Evolutionary conservation across 2,113 vertebrate species (phyloP), one percentile per base, ranked within the genome.

Genomic region (Athene cunicularia): DNA sequence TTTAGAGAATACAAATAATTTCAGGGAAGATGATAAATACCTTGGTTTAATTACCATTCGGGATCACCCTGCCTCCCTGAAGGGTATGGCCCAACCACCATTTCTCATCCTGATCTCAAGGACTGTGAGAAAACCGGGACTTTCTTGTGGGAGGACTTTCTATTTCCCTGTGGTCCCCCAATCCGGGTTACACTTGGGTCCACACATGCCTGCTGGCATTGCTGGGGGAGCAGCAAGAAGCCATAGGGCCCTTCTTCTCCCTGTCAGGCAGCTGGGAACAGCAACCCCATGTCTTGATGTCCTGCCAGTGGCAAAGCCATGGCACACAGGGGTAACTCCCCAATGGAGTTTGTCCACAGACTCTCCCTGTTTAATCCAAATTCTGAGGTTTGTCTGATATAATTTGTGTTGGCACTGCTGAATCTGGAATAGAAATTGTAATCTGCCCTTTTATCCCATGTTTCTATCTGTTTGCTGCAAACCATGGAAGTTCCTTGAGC

Each of bases 271-370:
- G 11, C 26, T 5, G 3, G 23, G 45, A 63, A 5, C 59, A 52
- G 20, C 3, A 2, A 39, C 19, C 10, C 53, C 39, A 11, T 4
- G 2, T 52, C n/a, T 62, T 53, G 23, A 27, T 45, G 9, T 81
- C 41, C 37, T 0, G 0, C 59, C 2, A 0, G 52, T 8, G 35
- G 28, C 66, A 82, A n/a, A 62, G 50, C 30, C 15, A 33, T 0
- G 6, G 21, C 4, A 2, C 2, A 1, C 1, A 3, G 27, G 14
- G 39, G n/a, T 39, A 41, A 84, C 24, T 37, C 32, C 68, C 59
- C 5, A 3, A 6, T 86, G 41, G 47, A 60, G 18, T 77, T 87
- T 4, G 2, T 70, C 47, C 49, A 41, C 0, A 2, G 18, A 35
- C 22, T 56, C 11, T 76, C 22, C 26, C 12, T 32, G 8, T 71